These are phyloP conservation scores for Thomomys bottae DNA, from an alignment of 2,113 vertebrate species.

Conservation along the genomic window DNA sequence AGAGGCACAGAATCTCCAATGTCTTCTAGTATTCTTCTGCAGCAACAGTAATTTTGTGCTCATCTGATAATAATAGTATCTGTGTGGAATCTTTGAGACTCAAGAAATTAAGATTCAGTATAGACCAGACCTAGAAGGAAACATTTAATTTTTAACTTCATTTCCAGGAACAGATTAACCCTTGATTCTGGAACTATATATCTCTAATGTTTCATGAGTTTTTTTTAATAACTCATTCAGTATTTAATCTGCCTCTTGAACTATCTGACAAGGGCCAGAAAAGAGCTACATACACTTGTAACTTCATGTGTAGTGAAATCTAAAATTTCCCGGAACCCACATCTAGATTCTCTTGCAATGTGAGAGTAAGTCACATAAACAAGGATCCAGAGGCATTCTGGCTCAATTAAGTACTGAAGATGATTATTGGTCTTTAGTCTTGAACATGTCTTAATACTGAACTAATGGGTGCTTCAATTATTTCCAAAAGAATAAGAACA, in stretches of 20 bases:
- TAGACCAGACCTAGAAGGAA: neutral
- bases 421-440: neutral
- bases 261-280: too few relatives aligned
- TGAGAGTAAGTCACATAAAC: neutral
- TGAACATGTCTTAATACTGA: neutral
- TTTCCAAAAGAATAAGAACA: neutral
- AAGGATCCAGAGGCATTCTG: neutral
- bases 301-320: too few relatives aligned
- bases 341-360: neutral
- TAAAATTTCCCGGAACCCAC: neutral
- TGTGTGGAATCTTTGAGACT: too few relatives aligned
- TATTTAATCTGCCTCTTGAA: neutral
- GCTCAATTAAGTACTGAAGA: too few relatives aligned
- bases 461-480: too few relatives aligned
- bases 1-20: neutral
- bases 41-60: neutral
- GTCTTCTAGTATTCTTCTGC: neutral
- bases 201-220: too few relatives aligned
- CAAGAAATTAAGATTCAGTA: neutral
- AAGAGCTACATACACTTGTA: neutral
- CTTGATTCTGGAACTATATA: neutral
- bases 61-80: neutral
- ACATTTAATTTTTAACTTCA: neutral
- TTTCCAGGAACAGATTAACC: too few relatives aligned
- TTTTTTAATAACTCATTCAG: neutral